Base-by-base conservation (phyloP, 1,140 invertebrate species). In the Drosophila santomea region DNA sequence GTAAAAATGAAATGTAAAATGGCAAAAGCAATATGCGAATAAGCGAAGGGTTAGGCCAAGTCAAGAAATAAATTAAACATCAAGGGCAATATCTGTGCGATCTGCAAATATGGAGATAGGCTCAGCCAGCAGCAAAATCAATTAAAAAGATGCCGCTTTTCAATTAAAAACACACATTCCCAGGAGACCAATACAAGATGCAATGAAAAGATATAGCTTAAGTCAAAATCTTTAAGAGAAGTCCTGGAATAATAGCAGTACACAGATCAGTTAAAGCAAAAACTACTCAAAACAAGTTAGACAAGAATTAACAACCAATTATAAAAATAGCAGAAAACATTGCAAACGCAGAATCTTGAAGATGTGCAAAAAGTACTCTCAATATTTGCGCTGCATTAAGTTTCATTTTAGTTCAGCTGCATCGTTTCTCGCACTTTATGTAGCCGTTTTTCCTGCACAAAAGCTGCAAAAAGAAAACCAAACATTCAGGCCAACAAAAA, bases 331-430 rank as follows among this genome's bases (percentile, higher is more conserved):
- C 28, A 38, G 14, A 68, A 45, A 41, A 20, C 20, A 2, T 20
- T 20, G 20, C 20, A 20, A 20, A 35, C 41, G 32, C 2, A 32
- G 11, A 28, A 43, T 25, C 15, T 25, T 41, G 20, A 51, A 60
- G 39, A 44, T 59, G 38, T 44, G 38, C 39, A 25, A 69, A 63
- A 69, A 59, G 23, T 75, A 45, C 71, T 63, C 20, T 50, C 75
- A 72, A 86, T 79, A 82, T 86, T 75, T 78, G 69, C 59, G 56
- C 71, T 51, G 55, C 66, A 78, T 75, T 82, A 82, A 81, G 74
- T 78, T 78, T 59, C 58, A 71, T 52, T 56, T 66, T 45, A 44
- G 36, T 56, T 48, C 32, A 20, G 32, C 72, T 51, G 17, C 35
- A 51, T n/a, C 12, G 10, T 23, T 41, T 45, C 44, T 39, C 20